Conservation (phyloP, 2,797 vertebrate genomes). For the Diplodus sargus region DNA sequence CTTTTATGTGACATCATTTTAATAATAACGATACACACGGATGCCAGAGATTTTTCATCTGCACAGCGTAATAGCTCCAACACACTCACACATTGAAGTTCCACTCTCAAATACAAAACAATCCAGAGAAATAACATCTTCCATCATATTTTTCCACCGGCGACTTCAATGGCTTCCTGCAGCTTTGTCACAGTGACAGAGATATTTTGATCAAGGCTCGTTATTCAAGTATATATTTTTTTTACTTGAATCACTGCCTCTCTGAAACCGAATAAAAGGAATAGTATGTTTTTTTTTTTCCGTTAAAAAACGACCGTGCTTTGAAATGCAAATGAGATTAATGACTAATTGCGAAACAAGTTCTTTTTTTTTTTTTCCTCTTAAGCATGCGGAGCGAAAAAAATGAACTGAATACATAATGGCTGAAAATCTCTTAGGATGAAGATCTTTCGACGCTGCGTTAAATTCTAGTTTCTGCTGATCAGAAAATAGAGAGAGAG, state of each 20-base stretch:
- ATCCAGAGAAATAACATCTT: slow-evolving; percentile 5
- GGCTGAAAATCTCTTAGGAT: slow-evolving; percentile 12
- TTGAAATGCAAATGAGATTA: slow-evolving; percentile 67
- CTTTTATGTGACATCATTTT: slow-evolving; percentile 33
- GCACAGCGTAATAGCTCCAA: slow-evolving; percentile 19
- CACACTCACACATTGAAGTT: background rate
- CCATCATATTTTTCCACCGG: slow-evolving; percentile 15
- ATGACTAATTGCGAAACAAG: slow-evolving; percentile 57
- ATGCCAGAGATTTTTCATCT: slow-evolving; percentile 17
- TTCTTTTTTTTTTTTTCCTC: slow-evolving; percentile 8
- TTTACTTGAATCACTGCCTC: slow-evolving; percentile 20
- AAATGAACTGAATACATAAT: slow-evolving; percentile 47
- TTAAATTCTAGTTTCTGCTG: slow-evolving; percentile 5
- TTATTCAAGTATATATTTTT: slow-evolving; percentile 11
- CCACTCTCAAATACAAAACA: slow-evolving; percentile 20
- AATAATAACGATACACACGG: slow-evolving; percentile 23
- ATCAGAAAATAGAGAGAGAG: background rate
- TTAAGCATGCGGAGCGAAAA: slow-evolving; percentile 12
- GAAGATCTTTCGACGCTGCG: background rate
- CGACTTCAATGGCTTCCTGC: background rate
- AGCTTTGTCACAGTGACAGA: slow-evolving; percentile 25
- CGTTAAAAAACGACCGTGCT: slow-evolving; percentile 33
- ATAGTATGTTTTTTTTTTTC: background rate
- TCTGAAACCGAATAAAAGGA: slow-evolving; percentile 40
- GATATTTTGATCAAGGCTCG: slow-evolving; percentile 45